These are phyloP conservation scores for Lycocorax pyrrhopterus DNA, from an alignment of 2,113 vertebrate genomes.

Conservation along the genomic window DNA sequence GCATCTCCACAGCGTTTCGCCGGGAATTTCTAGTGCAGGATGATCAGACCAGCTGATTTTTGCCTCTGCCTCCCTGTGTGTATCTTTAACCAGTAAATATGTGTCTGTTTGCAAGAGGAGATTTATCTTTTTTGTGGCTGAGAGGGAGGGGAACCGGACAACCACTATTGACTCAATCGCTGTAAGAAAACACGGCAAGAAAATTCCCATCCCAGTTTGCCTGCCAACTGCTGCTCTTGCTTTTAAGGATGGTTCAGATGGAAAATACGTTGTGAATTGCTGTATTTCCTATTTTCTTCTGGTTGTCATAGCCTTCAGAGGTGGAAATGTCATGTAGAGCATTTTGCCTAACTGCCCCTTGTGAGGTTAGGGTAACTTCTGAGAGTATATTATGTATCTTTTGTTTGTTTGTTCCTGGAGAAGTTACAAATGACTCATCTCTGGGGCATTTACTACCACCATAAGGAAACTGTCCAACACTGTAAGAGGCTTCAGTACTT, in stretches of 20 bases:
- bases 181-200: neutral
- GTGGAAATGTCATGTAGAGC: neutral
- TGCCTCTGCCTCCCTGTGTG: neutral
- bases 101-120: neutral
- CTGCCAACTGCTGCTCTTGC: neutral
- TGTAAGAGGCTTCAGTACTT: neutral
- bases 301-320: neutral
- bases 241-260: neutral
- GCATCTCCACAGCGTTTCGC: neutral
- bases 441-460: conserved; percentile 1
- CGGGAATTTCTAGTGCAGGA: neutral
- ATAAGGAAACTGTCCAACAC: neutral
- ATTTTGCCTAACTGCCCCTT: neutral
- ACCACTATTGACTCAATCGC: rapidly evolving
- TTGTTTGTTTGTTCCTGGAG: conserved; percentile 30
- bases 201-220: neutral
- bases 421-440: neutral
- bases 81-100: neutral
- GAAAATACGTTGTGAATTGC: neutral
- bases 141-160: neutral
- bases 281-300: neutral
- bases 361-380: neutral
- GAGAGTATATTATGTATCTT: neutral
- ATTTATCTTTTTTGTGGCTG: neutral
- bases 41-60: neutral